Evolutionary conservation across 2,797 vertebrate genomes (phyloP).

Genomic region (Sandelia bainsii): DNA sequence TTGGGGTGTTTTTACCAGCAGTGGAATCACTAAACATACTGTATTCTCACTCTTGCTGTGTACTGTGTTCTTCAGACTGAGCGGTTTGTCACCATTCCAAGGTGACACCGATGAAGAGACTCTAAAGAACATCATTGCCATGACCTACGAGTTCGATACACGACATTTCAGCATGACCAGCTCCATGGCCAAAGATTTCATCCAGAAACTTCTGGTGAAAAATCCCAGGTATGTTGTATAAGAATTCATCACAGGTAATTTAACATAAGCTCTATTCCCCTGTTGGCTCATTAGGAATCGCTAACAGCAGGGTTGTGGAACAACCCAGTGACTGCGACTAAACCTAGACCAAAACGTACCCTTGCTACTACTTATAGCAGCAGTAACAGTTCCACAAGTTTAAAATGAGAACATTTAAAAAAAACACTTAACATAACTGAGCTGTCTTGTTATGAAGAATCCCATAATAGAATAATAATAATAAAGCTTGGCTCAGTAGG

Average conservation of each 20-base stretch:
- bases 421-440: no score
- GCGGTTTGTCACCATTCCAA: constrained; percentile 90
- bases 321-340: neutral
- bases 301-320: neutral
- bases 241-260: neutral
- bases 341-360: no score
- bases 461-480: no score
- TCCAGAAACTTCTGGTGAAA: constrained; percentile 84
- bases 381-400: no score
- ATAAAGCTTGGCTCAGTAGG: no score
- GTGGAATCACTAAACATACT: neutral
- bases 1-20: neutral
- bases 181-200: constrained; percentile 87
- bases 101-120: constrained; percentile 85
- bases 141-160: constrained; percentile 82
- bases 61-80: constrained; percentile 73
- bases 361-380: no score
- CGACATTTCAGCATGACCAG: constrained; percentile 82
- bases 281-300: neutral
- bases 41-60: constrained; percentile 9
- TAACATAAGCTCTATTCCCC: neutral
- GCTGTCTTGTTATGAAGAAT: no score
- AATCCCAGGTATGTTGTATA: constrained; percentile 68
- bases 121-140: constrained; percentile 79
- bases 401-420: no score